Evolutionary conservation across 2,888 invertebrate species (phyloP).

Genomic region (Cataglyphis cursor): DNA sequence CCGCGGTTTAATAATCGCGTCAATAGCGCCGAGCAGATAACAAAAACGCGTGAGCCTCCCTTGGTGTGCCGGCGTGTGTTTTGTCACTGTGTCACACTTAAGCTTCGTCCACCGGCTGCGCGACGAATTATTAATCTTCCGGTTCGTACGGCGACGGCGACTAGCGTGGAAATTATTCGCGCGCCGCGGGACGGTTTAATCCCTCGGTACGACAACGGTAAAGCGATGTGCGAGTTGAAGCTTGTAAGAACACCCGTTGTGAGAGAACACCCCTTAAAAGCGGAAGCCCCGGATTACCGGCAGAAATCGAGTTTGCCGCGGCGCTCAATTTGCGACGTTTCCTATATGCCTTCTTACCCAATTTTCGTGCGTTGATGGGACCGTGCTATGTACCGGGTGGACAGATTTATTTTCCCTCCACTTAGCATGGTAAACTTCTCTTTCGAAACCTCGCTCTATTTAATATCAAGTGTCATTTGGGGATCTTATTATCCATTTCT

Average conservation of each 20-base stretch:
- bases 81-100: conserved; percentile 67
- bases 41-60: conserved; percentile 33
- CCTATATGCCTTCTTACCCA: conserved; percentile 86
- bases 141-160: conserved; percentile 62
- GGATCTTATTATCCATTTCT: not conserved
- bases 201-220: conserved; percentile 57
- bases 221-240: conserved; percentile 64
- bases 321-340: conserved; percentile 85
- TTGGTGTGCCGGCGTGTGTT: conserved; percentile 15
- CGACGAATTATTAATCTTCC: conserved; percentile 82
- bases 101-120: conserved; percentile 64
- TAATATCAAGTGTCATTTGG: not conserved
- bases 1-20: conserved; percentile 40
- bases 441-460: not conserved
- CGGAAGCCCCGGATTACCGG: conserved; percentile 85
- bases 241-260: conserved; percentile 58
- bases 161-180: conserved; percentile 80
- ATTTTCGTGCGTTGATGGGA: conserved; percentile 78
- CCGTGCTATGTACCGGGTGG: conserved; percentile 48
- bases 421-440: not conserved
- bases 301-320: conserved; percentile 85
- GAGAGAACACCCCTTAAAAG: conserved; percentile 79
- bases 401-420: conserved; percentile 23
- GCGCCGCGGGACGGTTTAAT: conserved; percentile 79
- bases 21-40: conserved; percentile 16